phyloP scores from a whole-genome alignment of 2,797 vertebrate species.

The Crenuchus spilurus region DNA sequence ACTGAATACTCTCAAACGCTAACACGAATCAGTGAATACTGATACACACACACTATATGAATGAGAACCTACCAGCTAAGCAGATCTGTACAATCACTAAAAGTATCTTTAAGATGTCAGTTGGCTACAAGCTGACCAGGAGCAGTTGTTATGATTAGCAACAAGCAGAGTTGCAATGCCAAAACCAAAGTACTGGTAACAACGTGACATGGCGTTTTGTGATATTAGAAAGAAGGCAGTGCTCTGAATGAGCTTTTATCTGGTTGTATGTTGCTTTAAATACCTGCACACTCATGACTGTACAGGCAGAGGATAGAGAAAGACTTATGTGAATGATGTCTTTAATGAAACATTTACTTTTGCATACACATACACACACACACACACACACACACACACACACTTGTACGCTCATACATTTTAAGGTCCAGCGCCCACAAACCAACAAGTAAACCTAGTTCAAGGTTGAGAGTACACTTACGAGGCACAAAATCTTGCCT shows the following conservation, averaged over 20 bases:
- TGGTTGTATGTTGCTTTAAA: slow-evolving; percentile 80
- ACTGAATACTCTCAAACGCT: slow-evolving; percentile 2
- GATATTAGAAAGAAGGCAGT: slow-evolving; percentile 60
- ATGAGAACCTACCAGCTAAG: slow-evolving; percentile 76
- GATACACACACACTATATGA: slow-evolving; percentile 25
- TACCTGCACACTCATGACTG: slow-evolving; percentile 69
- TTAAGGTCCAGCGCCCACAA: slow-evolving; percentile 49
- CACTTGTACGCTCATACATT: slow-evolving; percentile 37
- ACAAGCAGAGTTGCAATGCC: slow-evolving; percentile 58
- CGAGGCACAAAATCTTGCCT: slow-evolving; percentile 79
- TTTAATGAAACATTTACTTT: slow-evolving; percentile 47
- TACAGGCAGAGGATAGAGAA: slow-evolving; percentile 66
- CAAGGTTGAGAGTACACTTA: slow-evolving; percentile 45
- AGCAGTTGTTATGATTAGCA: slow-evolving; percentile 11
- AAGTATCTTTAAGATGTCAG: slow-evolving; percentile 41
- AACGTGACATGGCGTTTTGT: slow-evolving; percentile 61
- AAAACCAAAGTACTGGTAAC: slow-evolving; percentile 74
- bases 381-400: slow-evolving; percentile 15
- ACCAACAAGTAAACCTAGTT: slow-evolving; percentile 13
- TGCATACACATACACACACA: no score
- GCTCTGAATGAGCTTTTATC: slow-evolving; percentile 73
- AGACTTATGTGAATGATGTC: slow-evolving; percentile 64
- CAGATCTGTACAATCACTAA: slow-evolving; percentile 55
- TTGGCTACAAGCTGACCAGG: slow-evolving; percentile 14
- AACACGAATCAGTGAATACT: slow-evolving; percentile 11